Evolutionary conservation across 1,140 invertebrate genomes (phyloP), one percentile per base, ranked within the genome.

Genomic region (Atta cephalotes): DNA sequence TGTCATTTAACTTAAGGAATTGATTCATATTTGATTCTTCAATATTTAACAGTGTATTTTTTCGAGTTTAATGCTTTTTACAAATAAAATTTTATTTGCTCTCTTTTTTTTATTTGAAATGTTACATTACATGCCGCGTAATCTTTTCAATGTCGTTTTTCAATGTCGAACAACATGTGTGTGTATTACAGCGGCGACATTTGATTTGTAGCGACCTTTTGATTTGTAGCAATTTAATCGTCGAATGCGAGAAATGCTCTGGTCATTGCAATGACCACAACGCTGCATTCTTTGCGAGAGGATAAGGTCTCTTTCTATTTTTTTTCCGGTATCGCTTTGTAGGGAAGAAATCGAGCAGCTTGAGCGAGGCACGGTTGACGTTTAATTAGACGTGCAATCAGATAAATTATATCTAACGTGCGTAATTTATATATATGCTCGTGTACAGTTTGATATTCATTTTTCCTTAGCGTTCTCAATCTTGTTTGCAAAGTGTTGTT

Each of bases 321-420:
- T 28, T 28, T 87, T 87, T 87, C 85, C 70, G 58, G 77, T 81
- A 70, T 77, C 71, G 65, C 78, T 88, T 74, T 80, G 45, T 72
- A 84, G 25, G 60, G 51, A 76, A 53, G 51, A 76, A 53, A 31
- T 63, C 31, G 3, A n/a, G 51, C 66, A 53, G 56, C 79, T 79
- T 31, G 49, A n/a, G 56, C 31, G 53, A 39, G 35, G 35, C 35
- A 7, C 6, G 6, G 14, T 49, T 49, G 31, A 66, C 45, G 49
- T 56, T 62, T 39, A 39, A 39, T 63, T 79, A 60, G 10, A 56
- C 51, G 56, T 7, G 56, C 60, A 58, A 51, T 79, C 16, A 12
- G 49, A 68, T 18, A 35, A 80, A 68, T 80, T 39, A 21, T 80
- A 63, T 16, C 12, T 53, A 58, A 21, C 18, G 49, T 2, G 18